phyloP scores from a whole-genome alignment of 2,113 vertebrate species.

The Callipepla squamata region DNA sequence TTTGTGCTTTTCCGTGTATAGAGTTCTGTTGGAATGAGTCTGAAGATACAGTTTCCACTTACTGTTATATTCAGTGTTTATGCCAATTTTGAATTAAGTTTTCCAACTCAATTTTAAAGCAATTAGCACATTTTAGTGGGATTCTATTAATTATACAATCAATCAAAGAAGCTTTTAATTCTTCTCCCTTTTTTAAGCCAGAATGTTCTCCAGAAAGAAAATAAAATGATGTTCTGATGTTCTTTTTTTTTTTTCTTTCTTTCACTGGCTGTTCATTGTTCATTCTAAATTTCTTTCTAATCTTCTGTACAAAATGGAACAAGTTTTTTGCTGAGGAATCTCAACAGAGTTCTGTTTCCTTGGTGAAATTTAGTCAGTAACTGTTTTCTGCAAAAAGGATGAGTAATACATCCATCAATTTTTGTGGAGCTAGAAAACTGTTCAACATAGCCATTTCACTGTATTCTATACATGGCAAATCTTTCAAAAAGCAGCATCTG shows the following conservation, averaged over 20 bases:
- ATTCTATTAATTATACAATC: constrained; percentile 32
- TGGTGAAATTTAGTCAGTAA: background rate
- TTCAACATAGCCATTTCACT: background rate
- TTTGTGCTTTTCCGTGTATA: background rate
- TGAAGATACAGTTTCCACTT: background rate
- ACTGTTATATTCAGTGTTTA: background rate
- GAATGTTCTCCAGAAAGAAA: background rate
- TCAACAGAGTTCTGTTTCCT: background rate
- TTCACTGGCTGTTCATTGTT: background rate
- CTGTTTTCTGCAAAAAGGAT: background rate
- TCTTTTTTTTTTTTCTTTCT: background rate
- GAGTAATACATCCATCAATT: background rate
- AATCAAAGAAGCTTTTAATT: constrained; percentile 18
- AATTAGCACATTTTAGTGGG: constrained; percentile 12
- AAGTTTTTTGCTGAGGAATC: background rate
- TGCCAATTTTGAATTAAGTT: constrained; percentile 36
- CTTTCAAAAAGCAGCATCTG: background rate
- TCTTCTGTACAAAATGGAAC: background rate
- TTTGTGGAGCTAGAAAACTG: background rate
- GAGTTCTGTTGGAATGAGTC: background rate
- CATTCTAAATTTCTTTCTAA: background rate
- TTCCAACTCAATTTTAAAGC: constrained; percentile 11
- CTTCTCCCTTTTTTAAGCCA: constrained; percentile 12
- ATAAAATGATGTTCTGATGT: too few relatives aligned
- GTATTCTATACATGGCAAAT: background rate